These are phyloP conservation scores for Drosophila hydei DNA, from an alignment of 1,140 invertebrate genomes.

Conservation along the genomic window DNA sequence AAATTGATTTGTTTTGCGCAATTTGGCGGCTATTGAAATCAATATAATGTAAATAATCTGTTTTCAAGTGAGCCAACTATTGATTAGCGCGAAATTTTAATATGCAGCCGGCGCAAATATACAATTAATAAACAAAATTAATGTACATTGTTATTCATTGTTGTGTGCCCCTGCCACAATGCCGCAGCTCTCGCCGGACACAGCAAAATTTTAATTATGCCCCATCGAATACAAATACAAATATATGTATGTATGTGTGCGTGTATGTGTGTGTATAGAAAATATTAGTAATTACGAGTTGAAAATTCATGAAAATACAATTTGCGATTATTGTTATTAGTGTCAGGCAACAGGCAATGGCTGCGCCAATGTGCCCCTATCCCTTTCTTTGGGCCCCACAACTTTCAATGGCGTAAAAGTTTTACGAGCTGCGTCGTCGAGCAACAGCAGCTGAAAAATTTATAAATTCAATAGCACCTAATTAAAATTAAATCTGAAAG, in stretches of 20 bases:
- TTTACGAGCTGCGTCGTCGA: constrained; percentile 52
- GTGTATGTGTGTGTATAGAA: constrained; percentile 39
- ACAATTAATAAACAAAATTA: constrained; percentile 81
- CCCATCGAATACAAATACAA: constrained; percentile 41
- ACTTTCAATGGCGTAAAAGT: constrained; percentile 72
- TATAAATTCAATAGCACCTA: constrained; percentile 82
- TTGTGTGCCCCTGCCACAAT: constrained; percentile 14
- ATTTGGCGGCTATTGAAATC: constrained; percentile 19
- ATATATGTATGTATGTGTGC: constrained; percentile 7
- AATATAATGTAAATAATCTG: constrained; percentile 51
- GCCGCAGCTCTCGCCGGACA: constrained; percentile 41
- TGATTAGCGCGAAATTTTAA: constrained; percentile 69
- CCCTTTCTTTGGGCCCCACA: constrained; percentile 13
- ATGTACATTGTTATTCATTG: constrained; percentile 82
- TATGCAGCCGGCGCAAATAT: constrained; percentile 73
- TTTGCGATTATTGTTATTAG: constrained; percentile 83
- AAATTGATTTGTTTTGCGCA: constrained; percentile 10
- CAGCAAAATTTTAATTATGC: constrained; percentile 75
- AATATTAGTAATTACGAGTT: constrained; percentile 81
- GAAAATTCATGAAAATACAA: constrained; percentile 82
- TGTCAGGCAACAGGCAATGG: constrained; percentile 63
- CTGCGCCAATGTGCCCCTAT: background rate
- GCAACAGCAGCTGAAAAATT: constrained; percentile 75
- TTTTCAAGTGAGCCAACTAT: constrained; percentile 59
- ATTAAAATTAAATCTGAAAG: constrained; percentile 82